Percentiles rank a stretch among this genome's conserved stretches.
phyloP scores from a whole-genome alignment of 2,797 vertebrate species.

The Brachymystax lenok region DNA sequence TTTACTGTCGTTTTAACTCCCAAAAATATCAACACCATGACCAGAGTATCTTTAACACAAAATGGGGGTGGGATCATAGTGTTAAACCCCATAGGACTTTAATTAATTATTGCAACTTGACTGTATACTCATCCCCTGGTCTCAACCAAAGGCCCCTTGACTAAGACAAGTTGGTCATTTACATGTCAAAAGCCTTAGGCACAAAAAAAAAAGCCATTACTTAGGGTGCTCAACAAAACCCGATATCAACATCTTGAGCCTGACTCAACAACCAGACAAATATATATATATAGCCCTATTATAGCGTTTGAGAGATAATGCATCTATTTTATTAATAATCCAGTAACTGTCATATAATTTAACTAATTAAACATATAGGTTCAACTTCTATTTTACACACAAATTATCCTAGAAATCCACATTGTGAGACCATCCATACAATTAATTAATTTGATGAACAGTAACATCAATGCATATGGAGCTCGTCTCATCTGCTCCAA shows the following conservation, averaged over 20 bases:
- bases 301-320: background rate
- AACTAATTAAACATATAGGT: background rate
- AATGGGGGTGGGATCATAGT: no score
- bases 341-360: background rate
- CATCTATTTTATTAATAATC: background rate
- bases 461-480: no score
- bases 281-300: background rate
- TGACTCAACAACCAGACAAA: background rate
- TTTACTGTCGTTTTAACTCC: no score
- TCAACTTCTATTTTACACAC: background rate
- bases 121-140: background rate
- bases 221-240: background rate
- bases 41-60: no score
- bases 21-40: no score
- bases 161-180: constrained; percentile 8
- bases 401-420: background rate
- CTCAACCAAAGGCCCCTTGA: constrained; percentile 2
- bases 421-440: background rate
- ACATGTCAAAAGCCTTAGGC: constrained; percentile 1
- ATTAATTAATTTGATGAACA: background rate
- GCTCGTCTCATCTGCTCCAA: no score
- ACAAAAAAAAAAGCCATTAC: constrained; percentile 1
- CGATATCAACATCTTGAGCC: background rate
- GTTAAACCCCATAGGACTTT: no score
- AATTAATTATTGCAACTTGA: no score